Evolutionary conservation across 1,140 invertebrate species (phyloP).

Genomic region (Cydia splendana): DNA sequence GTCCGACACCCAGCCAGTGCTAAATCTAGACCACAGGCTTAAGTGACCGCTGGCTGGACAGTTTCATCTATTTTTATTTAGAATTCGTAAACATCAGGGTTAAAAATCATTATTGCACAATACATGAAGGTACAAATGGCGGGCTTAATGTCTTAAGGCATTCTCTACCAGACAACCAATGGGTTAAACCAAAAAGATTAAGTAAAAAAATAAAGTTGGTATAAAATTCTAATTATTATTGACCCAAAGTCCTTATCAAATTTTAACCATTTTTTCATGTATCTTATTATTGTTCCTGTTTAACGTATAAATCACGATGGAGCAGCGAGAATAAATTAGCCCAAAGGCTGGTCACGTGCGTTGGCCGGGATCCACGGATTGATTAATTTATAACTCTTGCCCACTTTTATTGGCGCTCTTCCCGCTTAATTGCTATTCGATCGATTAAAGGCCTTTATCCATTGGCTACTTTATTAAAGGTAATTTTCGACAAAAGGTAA

Average conservation of each 20-base stretch:
- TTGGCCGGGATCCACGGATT: conserved; percentile 53
- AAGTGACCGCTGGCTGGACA: conserved; percentile 28
- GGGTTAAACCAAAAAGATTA: no score
- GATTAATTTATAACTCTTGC: conserved; percentile 65
- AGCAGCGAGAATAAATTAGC: conserved; percentile 23
- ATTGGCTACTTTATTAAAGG: background rate
- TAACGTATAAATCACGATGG: conserved; percentile 12
- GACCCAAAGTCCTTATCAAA: background rate
- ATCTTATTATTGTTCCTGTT: background rate
- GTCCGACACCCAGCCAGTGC: background rate
- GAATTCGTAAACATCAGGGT: background rate
- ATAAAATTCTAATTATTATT: no score
- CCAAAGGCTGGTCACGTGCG: conserved; percentile 33
- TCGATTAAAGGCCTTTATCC: conserved; percentile 46
- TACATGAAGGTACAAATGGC: no score
- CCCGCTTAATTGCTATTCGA: conserved; percentile 60
- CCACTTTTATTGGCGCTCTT: conserved; percentile 66
- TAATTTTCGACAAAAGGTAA: background rate
- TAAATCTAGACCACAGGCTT: conserved; percentile 13
- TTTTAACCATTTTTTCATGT: background rate
- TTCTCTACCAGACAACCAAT: no score
- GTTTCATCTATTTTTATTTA: conserved; percentile 13
- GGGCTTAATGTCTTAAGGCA: no score
- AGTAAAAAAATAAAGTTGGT: no score
- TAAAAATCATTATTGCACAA: no score